Conservation (phyloP, 2,888 invertebrate genomes). For the Halocaridina rubra region DNA sequence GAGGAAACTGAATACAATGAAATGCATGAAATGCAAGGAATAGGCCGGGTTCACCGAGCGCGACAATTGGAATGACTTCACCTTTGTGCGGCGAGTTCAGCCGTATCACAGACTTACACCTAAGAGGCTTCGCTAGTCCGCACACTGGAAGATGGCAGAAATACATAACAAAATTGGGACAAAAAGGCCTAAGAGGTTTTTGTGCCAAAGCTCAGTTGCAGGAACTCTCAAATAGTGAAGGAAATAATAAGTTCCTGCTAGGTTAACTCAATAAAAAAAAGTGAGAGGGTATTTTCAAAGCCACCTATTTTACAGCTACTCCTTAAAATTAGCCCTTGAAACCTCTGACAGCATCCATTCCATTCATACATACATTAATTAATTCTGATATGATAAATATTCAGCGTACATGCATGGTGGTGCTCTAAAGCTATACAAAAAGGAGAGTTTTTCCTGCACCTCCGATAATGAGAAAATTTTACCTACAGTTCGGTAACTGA, state of each 20-base stretch:
- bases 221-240: not conserved
- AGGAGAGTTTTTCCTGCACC: constrained; percentile 13
- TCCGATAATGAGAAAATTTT: constrained; percentile 37
- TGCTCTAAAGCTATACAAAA: constrained; percentile 55
- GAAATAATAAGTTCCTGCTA: not conserved
- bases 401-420: constrained; percentile 48
- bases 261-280: constrained; percentile 10
- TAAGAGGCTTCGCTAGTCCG: constrained; percentile 45
- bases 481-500: constrained; percentile 36
- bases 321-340: constrained; percentile 49
- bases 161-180: not conserved
- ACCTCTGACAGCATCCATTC: constrained; percentile 41
- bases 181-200: constrained; percentile 13
- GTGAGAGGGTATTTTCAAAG: constrained; percentile 32
- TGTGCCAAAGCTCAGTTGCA: constrained; percentile 37
- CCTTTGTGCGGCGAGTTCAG: constrained; percentile 45
- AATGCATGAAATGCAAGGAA: too few relatives aligned
- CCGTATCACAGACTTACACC: constrained; percentile 57
- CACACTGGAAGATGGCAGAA: constrained; percentile 36
- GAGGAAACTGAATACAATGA: too few relatives aligned
- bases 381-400: constrained; percentile 57
- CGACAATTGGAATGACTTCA: constrained; percentile 53
- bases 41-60: constrained; percentile 28
- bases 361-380: constrained; percentile 35
- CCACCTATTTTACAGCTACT: constrained; percentile 41